Base-by-base conservation (phyloP, 1,140 invertebrate species). In the Pseudomyrmex gracilis region DNA sequence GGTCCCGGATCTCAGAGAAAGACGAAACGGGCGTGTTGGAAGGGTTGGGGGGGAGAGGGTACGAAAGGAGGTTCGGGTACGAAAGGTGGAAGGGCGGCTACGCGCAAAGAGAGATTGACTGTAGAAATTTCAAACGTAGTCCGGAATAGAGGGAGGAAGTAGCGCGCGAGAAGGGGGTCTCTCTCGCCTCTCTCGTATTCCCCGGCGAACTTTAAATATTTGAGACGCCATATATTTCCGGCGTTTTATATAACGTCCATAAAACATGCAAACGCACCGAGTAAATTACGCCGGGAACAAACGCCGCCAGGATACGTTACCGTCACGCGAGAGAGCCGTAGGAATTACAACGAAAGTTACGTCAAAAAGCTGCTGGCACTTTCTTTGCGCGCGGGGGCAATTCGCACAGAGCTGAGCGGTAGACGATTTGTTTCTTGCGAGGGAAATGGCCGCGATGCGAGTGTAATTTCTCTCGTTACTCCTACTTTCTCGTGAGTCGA, bases 101-200 rank as follows among this genome's bases (percentile, higher is more conserved):
- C 34, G 76, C 43, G 76, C 66, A 80, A 80, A 80, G 66, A 80
- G 76, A 67, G 82, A 87, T 87, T 68, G 51, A 83, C 85, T 84
- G 63, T 47, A 67, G 24, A 78, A 71, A 66, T 70, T 70, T 73
- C 83, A 71, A 74, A 84, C 45, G 47, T 55, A 63, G 47, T 22
- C 20, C 34, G 34, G 61, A 53, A 51, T 73, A 51, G 17, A 20
- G 24, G 34, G 76, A 34, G 34, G n/a, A n/a, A 34, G 34, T 34
- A 34, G 34, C 34, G 7, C 34, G 7, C 57, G 78, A 74, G 71
- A 82, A 74, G 78, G 71, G n/a, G n/a, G n/a, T n/a, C n/a, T 74
- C 71, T 74, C 71, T 74, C 78, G 78, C 68, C 68, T 74, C 68
- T 74, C 58, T 47, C 34, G 34, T 73, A 82, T 74, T 82, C 71